Conservation (phyloP, 2,888 invertebrate species). For the Synanthedon formicaeformis region DNA sequence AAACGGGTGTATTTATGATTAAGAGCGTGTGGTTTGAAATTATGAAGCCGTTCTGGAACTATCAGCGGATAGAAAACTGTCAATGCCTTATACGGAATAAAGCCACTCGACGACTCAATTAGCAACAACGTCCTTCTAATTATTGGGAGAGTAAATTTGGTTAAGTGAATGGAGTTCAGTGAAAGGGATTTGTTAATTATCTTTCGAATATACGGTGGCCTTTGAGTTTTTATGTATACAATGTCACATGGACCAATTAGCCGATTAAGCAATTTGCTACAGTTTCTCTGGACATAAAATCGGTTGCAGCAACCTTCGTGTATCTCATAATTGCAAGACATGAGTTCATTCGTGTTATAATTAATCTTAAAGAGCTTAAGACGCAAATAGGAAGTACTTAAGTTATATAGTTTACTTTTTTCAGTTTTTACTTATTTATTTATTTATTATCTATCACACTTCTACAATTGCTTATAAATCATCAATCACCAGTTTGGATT, state of each 20-base stretch:
- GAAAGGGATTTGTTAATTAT: slow-evolving; percentile 18
- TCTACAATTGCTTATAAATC: too few relatives aligned
- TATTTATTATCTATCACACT: too few relatives aligned
- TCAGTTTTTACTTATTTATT: too few relatives aligned
- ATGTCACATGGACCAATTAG: slow-evolving; percentile 9
- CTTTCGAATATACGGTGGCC: slow-evolving; percentile 3
- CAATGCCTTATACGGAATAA: slow-evolving; percentile 17
- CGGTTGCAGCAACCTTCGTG: slow-evolving; percentile 6
- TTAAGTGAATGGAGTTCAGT: slow-evolving; percentile 12
- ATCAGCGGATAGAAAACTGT: slow-evolving; percentile 2
- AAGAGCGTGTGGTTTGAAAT: slow-evolving; percentile 1
- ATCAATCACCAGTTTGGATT: too few relatives aligned
- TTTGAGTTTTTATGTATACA: slow-evolving; percentile 3
- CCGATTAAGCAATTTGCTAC: slow-evolving; percentile 7
- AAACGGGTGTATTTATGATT: slow-evolving; percentile 6
- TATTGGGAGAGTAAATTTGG: slow-evolving; percentile 5
- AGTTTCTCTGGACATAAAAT: slow-evolving; percentile 7
- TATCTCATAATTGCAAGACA: not conserved
- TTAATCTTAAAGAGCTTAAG: too few relatives aligned
- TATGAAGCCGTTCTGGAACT: not conserved
- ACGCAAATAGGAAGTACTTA: too few relatives aligned
- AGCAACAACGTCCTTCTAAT: slow-evolving; percentile 17
- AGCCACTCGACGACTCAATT: slow-evolving; percentile 23
- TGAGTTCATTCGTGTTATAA: too few relatives aligned
- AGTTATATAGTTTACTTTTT: too few relatives aligned